These are phyloP conservation scores for Melopsittacus undulatus DNA, from an alignment of 2,797 vertebrate species.

Conservation along the genomic window DNA sequence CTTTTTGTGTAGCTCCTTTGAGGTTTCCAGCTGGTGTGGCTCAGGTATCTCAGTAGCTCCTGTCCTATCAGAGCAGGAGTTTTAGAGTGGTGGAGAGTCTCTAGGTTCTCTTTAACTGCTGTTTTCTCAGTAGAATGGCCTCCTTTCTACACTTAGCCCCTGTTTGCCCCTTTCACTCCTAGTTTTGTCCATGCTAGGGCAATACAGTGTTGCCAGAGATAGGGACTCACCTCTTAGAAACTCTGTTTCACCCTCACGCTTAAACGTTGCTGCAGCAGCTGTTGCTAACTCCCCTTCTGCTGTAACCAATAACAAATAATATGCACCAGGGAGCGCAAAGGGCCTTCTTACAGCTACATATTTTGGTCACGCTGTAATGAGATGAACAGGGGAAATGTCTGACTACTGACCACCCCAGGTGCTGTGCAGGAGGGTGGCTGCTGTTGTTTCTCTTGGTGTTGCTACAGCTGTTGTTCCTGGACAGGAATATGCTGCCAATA, in stretches of 20 bases:
- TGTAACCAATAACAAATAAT: neutral
- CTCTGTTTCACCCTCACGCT: neutral
- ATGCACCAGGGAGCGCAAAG: neutral
- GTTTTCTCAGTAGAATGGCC: neutral
- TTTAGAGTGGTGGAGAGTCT: neutral
- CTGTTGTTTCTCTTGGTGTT: conserved; percentile 7
- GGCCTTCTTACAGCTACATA: neutral
- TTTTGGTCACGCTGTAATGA: neutral
- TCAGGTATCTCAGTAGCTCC: neutral
- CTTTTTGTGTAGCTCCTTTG: neutral
- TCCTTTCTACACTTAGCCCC: neutral
- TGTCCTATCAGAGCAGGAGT: neutral
- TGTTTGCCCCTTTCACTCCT: neutral
- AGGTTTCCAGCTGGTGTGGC: neutral
- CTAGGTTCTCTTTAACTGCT: neutral
- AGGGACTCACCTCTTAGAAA: neutral
- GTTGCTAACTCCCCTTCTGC: neutral
- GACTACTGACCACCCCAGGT: conserved; percentile 5
- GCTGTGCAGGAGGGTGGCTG: neutral
- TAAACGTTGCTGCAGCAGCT: neutral
- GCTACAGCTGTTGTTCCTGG: conserved; percentile 17
- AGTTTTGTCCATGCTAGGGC: neutral
- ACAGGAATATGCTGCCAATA: neutral
- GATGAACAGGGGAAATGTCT: neutral
- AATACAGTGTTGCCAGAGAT: neutral